A percentile compares a stretch with the other conserved stretches of the same genome.
Evolutionary conservation across 1,140 invertebrate species (phyloP).

Genomic region (Caenorhabditis remanei): DNA sequence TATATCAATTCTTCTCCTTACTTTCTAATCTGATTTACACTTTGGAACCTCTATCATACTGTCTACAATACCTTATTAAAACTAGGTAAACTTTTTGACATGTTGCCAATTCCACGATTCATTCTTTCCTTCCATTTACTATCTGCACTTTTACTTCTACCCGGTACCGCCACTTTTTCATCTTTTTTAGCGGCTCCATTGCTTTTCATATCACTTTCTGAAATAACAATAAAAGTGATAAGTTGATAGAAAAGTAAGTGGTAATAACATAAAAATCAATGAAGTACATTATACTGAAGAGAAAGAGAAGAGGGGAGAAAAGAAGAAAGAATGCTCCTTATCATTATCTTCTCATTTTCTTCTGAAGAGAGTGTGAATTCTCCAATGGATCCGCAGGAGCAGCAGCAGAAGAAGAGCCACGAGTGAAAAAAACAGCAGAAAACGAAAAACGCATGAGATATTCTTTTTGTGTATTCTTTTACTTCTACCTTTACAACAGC

Average conservation of each 20-base stretch:
- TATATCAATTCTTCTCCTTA: no score
- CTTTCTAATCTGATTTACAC: no score
- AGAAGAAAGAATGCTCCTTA: slow-evolving; percentile 45
- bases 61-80: slow-evolving; percentile 15
- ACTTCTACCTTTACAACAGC: slow-evolving; percentile 29
- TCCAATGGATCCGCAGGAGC: background rate
- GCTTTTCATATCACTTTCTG: slow-evolving; percentile 20
- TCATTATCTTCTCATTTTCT: slow-evolving; percentile 10
- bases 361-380: slow-evolving; percentile 3
- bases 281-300: background rate
- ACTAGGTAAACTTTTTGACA: slow-evolving; percentile 49
- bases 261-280: slow-evolving; percentile 34
- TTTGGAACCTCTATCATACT: background rate
- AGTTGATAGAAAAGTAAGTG: background rate
- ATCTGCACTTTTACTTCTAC: slow-evolving; percentile 59
- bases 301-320: background rate
- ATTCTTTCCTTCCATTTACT: slow-evolving; percentile 9
- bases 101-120: slow-evolving; percentile 18
- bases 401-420: background rate
- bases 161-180: slow-evolving; percentile 23
- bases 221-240: background rate
- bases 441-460: slow-evolving; percentile 12
- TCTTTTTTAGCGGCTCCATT: slow-evolving; percentile 37
- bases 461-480: slow-evolving; percentile 23
- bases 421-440: slow-evolving; percentile 28